Percentiles rank a stretch among this genome's conserved stretches.
Evolutionary conservation across 2,113 vertebrate genomes (phyloP).

Genomic region (Sinocyclocheilus rhinocerous): DNA sequence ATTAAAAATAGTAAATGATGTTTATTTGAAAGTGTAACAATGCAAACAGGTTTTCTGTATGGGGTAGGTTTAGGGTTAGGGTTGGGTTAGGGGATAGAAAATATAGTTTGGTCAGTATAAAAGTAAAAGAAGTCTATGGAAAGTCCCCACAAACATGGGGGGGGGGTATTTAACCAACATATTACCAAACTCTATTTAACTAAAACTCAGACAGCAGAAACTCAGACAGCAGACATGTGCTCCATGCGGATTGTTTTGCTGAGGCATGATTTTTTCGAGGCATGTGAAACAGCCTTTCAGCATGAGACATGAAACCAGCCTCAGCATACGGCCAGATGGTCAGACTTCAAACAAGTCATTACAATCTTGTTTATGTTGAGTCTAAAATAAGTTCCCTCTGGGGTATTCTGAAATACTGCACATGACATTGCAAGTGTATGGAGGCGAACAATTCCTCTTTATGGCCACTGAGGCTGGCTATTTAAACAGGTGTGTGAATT

Average conservation of each 20-base stretch:
- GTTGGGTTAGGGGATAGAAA: too few relatives aligned
- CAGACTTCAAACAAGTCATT: constrained; percentile 46
- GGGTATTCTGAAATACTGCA: constrained; percentile 43
- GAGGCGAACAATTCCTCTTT: constrained; percentile 54
- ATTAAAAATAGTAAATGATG: too few relatives aligned
- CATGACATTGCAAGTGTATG: constrained; percentile 33
- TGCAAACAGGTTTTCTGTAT: too few relatives aligned
- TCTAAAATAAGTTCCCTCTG: constrained; percentile 51
- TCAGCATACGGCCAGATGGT: constrained; percentile 38
- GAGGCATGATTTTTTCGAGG: neutral
- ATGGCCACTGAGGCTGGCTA: constrained; percentile 39
- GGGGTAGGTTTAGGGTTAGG: too few relatives aligned
- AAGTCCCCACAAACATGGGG: too few relatives aligned
- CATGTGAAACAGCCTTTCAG: constrained; percentile 37
- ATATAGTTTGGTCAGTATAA: too few relatives aligned
- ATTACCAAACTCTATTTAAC: neutral
- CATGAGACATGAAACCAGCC: neutral
- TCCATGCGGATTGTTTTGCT: constrained; percentile 4
- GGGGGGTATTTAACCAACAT: neutral
- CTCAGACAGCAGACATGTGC: neutral
- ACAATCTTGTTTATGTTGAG: constrained; percentile 56
- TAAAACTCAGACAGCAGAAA: neutral
- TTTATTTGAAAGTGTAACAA: too few relatives aligned
- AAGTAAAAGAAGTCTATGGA: too few relatives aligned
- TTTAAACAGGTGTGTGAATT: constrained; percentile 63